Base-by-base conservation (phyloP, 2,888 invertebrate species). In the Tachina grossa region DNA sequence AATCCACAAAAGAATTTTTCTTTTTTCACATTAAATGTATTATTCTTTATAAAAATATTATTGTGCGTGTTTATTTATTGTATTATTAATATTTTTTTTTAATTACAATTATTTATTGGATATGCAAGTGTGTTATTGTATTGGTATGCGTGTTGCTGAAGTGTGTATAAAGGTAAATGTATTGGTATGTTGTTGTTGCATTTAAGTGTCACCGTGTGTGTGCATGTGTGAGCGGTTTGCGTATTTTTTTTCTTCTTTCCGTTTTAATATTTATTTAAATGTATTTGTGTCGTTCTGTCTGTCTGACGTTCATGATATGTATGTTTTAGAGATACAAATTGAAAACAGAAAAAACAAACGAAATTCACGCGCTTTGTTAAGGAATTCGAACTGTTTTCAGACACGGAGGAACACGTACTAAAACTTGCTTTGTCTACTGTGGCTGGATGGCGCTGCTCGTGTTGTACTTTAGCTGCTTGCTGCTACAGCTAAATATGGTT, bases 341-440 rank as follows among this genome's bases (percentile, higher is more conserved):
- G 75, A 76, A 78, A 78, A 86, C 47, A 76, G 59, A 80, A 76
- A 77, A 79, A 76, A 80, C 74, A 69, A 74, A 80, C 77, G 69
- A 74, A 77, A 78, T 66, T 72, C 84, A 84, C 85, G 87, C 88
- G 87, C 86, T 87, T 88, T 83, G 86, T 88, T 87, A 83, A 85
- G 87, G 79, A 87, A 86, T 82, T 84, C 89, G 92, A 90, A 91
- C 92, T 92, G 92, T 89, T 91, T 92, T 90, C 92, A 90, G 89
- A 91, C 91, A 91, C 92, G 91, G 91, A 91, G 92, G 91, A 92
- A 92, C 91, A 91, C 91, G 92, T 91, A 92, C 92, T 92, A 91
- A 91, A 91, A 91, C 90, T 90, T 90, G 91, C 86, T 91, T 91
- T 89, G 87, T 84, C 87, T 81, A 85, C 85, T 88, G 87, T 85